Percentiles rank a stretch among this genome's conserved stretches.
These are phyloP conservation scores for Pogoniulus pusillus DNA, from an alignment of 2,797 vertebrate species.

Conservation along the genomic window DNA sequence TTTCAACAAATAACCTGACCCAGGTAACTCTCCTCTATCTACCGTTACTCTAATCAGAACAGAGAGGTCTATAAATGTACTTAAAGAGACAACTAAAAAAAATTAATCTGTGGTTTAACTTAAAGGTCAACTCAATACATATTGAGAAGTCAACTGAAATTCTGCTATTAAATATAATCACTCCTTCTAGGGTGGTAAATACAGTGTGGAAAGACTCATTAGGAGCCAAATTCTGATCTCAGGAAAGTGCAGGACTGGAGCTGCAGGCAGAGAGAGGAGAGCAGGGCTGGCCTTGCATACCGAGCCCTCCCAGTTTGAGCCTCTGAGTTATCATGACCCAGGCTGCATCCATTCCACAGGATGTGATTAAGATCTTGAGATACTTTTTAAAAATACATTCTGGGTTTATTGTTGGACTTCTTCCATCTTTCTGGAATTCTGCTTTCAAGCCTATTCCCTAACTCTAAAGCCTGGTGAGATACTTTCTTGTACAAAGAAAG, in stretches of 20 bases:
- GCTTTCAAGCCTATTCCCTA: neutral
- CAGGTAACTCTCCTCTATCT: neutral
- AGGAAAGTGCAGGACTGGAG: neutral
- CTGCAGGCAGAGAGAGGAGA: neutral
- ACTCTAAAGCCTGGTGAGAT: neutral
- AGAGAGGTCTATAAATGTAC: conserved; percentile 67
- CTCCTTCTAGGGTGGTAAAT: conserved; percentile 59
- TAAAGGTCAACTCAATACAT: conserved; percentile 69
- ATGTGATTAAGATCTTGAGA: neutral
- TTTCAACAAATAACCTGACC: conserved; percentile 42
- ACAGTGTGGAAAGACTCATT: neutral
- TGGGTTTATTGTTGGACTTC: neutral
- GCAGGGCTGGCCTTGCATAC: neutral
- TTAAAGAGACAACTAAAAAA: conserved; percentile 62
- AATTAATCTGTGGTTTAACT: conserved; percentile 63
- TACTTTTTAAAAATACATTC: neutral
- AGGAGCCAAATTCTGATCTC: conserved; percentile 14
- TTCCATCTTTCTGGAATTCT: neutral
- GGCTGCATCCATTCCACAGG: neutral
- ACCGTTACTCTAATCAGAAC: conserved; percentile 31
- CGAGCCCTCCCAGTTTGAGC: neutral
- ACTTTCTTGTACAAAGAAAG: neutral
- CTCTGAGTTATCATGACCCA: neutral
- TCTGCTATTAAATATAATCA: conserved; percentile 59
- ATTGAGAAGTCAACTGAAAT: conserved; percentile 68